These are phyloP conservation scores for Ecliptopera silaceata DNA, from an alignment of 2,888 invertebrate genomes.

Conservation along the genomic window DNA sequence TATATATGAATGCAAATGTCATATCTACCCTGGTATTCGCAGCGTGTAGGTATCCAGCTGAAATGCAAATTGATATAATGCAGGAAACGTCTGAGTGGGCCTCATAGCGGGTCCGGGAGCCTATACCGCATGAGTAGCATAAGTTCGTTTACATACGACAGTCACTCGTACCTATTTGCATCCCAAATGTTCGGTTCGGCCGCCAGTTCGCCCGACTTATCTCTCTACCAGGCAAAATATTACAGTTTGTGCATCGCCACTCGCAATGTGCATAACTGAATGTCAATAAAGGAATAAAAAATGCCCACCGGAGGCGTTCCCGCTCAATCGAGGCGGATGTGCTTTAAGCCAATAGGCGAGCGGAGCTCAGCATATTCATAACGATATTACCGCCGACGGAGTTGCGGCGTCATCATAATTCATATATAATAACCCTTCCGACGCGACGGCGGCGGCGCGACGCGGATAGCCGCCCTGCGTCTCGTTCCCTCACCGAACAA, in stretches of 20 bases:
- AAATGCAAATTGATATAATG: conserved; percentile 83
- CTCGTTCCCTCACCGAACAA: conserved; percentile 60
- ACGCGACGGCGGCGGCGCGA: conserved; percentile 55
- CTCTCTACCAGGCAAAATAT: conserved; percentile 77
- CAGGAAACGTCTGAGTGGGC: conserved; percentile 83
- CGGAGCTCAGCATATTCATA: conserved; percentile 81
- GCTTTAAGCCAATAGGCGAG: conserved; percentile 79
- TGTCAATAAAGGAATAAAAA: conserved; percentile 81
- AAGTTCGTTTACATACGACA: conserved; percentile 82
- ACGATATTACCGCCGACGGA: conserved; percentile 81
- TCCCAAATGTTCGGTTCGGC: conserved; percentile 78
- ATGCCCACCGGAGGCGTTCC: conserved; percentile 79
- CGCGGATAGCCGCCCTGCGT: conserved; percentile 70
- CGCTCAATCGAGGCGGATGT: conserved; percentile 76
- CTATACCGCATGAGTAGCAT: conserved; percentile 78
- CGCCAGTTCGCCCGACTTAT: conserved; percentile 74
- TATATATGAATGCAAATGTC: conserved; percentile 42
- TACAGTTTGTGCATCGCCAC: conserved; percentile 80
- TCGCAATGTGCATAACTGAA: conserved; percentile 81
- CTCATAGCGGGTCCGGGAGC: conserved; percentile 76
- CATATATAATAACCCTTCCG: conserved; percentile 84
- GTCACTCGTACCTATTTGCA: conserved; percentile 76
- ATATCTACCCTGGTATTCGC: conserved; percentile 40
- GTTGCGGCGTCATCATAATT: conserved; percentile 81
- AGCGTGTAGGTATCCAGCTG: conserved; percentile 54